These are phyloP conservation scores for Rhinogobius similis DNA, from an alignment of 2,113 vertebrate species.

Conservation along the genomic window DNA sequence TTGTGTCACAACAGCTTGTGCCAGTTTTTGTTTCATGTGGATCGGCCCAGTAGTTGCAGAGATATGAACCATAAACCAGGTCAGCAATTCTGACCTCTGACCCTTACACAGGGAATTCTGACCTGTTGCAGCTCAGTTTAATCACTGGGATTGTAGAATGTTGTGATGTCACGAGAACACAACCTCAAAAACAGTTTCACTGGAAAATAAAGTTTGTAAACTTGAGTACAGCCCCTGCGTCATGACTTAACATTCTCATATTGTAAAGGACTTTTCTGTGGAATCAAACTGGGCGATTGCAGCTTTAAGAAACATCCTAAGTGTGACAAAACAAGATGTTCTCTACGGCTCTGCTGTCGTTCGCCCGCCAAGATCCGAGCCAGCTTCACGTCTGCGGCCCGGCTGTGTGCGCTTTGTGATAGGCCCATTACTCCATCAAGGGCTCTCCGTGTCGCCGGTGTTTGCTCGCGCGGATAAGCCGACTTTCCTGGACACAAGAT, in stretches of 20 bases:
- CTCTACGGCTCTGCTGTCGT: too few relatives aligned
- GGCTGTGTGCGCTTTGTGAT: slow-evolving; percentile 79
- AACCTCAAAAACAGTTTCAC: too few relatives aligned
- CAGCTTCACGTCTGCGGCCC: slow-evolving; percentile 56
- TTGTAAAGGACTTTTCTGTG: neutral
- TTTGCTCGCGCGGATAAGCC: slow-evolving; percentile 72
- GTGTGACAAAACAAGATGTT: slow-evolving; percentile 62
- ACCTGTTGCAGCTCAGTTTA: too few relatives aligned
- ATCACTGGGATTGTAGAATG: too few relatives aligned
- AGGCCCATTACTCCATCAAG: slow-evolving; percentile 75
- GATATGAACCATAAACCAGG: too few relatives aligned
- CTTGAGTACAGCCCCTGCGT: neutral
- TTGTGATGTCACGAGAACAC: too few relatives aligned
- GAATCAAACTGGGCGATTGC: neutral
- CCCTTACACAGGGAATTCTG: too few relatives aligned
- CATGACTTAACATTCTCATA: neutral
- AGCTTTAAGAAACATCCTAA: slow-evolving; percentile 38
- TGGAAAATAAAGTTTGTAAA: neutral
- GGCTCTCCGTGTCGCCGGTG: slow-evolving; percentile 69
- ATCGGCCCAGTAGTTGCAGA: too few relatives aligned
- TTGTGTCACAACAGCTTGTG: too few relatives aligned
- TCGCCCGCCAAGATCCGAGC: neutral
- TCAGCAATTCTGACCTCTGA: too few relatives aligned
- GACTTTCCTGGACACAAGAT: slow-evolving; percentile 74
- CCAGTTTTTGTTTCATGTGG: too few relatives aligned